phyloP scores from a whole-genome alignment of 2,888 invertebrate genomes.

The Thecophora atra region DNA sequence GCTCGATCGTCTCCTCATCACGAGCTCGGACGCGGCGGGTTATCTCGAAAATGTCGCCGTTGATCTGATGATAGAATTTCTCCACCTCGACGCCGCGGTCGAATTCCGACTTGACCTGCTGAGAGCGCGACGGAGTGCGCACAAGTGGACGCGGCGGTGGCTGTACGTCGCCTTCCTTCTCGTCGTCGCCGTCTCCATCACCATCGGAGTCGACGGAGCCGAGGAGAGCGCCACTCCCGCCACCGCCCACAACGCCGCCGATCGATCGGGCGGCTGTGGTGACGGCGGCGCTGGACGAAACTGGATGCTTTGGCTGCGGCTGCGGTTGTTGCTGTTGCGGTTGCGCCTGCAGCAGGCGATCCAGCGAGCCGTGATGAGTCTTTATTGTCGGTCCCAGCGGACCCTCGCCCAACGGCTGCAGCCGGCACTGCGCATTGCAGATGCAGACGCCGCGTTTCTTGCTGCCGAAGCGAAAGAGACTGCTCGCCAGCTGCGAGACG shows the following conservation, averaged over 20 bases:
- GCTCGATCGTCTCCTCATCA: conserved; percentile 64
- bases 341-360: conserved; percentile 61
- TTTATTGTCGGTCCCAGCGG: conserved; percentile 59
- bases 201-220: conserved; percentile 54
- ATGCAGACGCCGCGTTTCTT: conserved; percentile 64
- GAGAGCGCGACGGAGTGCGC: conserved; percentile 46
- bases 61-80: conserved; percentile 66
- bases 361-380: conserved; percentile 64
- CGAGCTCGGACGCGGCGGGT: conserved; percentile 62
- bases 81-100: conserved; percentile 66
- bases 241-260: conserved; percentile 53
- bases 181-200: conserved; percentile 54
- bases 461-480: conserved; percentile 64
- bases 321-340: conserved; percentile 42
- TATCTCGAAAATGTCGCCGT: conserved; percentile 66
- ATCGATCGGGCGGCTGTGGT: conserved; percentile 31
- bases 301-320: conserved; percentile 29
- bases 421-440: conserved; percentile 64
- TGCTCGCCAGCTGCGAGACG: conserved; percentile 62
- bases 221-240: conserved; percentile 53
- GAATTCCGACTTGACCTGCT: conserved; percentile 58
- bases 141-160: conserved; percentile 50
- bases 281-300: no score
- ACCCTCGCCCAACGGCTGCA: conserved; percentile 60
- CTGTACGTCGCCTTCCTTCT: conserved; percentile 50